A percentile compares a stretch with the other conserved stretches of the same genome.
phyloP scores from a whole-genome alignment of 1,140 invertebrate genomes.

The Hylaeus anthracinus region DNA sequence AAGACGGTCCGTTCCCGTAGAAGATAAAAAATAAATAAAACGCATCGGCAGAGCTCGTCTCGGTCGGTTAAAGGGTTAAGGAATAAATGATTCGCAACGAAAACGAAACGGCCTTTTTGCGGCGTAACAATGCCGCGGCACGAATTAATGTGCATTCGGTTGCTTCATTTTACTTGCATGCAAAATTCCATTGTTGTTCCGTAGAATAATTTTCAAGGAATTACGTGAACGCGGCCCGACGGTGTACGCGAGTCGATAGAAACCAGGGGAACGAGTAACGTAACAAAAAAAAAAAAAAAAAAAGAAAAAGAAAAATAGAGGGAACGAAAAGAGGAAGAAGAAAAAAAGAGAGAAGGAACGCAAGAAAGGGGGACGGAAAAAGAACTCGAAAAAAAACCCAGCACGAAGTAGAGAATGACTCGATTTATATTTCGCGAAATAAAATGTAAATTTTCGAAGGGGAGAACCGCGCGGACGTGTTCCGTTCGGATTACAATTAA shows the following conservation, averaged over 20 bases:
- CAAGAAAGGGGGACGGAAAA: neutral
- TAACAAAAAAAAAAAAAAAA: neutral
- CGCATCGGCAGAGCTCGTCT: neutral
- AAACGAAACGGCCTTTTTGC: constrained; percentile 31
- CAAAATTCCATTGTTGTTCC: constrained; percentile 47
- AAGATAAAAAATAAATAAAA: neutral
- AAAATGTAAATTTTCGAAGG: constrained; percentile 34
- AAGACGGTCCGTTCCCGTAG: too few species aligned
- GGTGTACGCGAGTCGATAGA: constrained; percentile 33
- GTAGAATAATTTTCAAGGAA: constrained; percentile 49
- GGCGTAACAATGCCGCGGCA: constrained; percentile 24
- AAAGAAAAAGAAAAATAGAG: neutral
- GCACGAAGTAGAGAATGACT: constrained; percentile 12
- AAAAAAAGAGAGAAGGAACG: neutral
- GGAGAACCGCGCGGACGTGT: constrained; percentile 10
- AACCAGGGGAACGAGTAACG: neutral
- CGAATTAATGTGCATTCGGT: constrained; percentile 47
- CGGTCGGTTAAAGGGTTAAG: constrained; percentile 24
- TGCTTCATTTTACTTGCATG: constrained; percentile 47
- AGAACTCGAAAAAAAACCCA: neutral
- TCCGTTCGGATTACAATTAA: constrained; percentile 13
- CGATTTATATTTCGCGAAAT: constrained; percentile 29
- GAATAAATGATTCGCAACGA: constrained; percentile 41
- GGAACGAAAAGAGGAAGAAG: neutral
- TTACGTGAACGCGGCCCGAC: constrained; percentile 30